Percentiles rank a stretch among this genome's conserved stretches.
These are phyloP conservation scores for Orchesellides sinensis DNA, from an alignment of 2,888 invertebrate genomes.

Conservation along the genomic window DNA sequence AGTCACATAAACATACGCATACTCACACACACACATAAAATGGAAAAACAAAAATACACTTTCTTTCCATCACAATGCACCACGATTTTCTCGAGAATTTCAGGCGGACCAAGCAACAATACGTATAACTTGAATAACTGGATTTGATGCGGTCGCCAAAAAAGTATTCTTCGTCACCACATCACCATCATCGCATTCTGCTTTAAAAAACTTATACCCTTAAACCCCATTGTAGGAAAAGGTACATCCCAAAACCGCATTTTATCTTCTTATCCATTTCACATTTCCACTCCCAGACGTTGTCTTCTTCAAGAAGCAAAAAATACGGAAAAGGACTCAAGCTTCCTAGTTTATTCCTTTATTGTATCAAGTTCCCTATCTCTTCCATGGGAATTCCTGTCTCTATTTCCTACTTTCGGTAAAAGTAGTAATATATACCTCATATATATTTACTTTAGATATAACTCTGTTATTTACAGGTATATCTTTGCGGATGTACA, in stretches of 20 bases:
- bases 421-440: no score
- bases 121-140: constrained; percentile 12
- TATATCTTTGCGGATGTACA: background rate
- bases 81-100: no score
- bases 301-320: constrained; percentile 1
- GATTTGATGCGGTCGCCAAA: constrained; percentile 21
- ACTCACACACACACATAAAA: background rate
- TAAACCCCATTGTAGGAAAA: no score
- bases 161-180: no score
- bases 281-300: no score
- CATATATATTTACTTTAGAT: background rate
- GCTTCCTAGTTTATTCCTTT: background rate
- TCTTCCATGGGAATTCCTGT: constrained; percentile 5
- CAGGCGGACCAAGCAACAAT: background rate
- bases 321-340: background rate
- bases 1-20: constrained; percentile 16
- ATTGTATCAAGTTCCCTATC: background rate
- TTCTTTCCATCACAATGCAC: background rate
- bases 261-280: no score
- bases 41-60: background rate
- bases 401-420: background rate
- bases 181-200: background rate
- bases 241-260: no score
- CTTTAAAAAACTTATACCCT: no score
- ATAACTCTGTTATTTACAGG: background rate